These are phyloP conservation scores for Sarcoramphus papa DNA, from an alignment of 2,797 vertebrate species.

Conservation along the genomic window DNA sequence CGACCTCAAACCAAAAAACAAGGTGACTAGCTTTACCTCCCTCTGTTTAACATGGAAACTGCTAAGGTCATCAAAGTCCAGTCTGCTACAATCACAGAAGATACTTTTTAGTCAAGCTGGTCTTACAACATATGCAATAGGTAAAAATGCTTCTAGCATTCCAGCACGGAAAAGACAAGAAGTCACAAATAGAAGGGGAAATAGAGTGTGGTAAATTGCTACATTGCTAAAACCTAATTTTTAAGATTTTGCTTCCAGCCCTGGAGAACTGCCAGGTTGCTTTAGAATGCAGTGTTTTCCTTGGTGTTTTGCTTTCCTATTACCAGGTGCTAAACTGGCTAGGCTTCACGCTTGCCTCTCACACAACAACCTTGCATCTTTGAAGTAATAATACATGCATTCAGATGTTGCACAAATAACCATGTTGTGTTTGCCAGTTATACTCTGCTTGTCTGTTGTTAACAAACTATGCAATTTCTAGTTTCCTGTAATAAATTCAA, in stretches of 20 bases:
- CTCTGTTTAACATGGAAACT: neutral
- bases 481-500: conserved; percentile 21
- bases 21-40: neutral
- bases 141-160: neutral
- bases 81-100: neutral
- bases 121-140: neutral
- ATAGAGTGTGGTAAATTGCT: neutral
- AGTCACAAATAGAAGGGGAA: neutral
- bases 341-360: neutral
- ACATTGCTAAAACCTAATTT: neutral
- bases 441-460: conserved; percentile 3
- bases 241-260: conserved; percentile 1
- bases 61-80: neutral
- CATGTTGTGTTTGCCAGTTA: neutral
- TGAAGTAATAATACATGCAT: neutral
- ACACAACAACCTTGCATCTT: neutral
- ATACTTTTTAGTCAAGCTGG: neutral
- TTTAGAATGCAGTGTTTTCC: neutral
- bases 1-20: neutral
- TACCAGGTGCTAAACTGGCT: conserved; percentile 15
- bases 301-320: neutral
- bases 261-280: neutral
- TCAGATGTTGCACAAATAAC: conserved; percentile 26
- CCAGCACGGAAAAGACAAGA: neutral
- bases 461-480: conserved; percentile 26